Base-by-base conservation (phyloP, 2,113 vertebrate genomes). In the Melanocharis versteri region DNA sequence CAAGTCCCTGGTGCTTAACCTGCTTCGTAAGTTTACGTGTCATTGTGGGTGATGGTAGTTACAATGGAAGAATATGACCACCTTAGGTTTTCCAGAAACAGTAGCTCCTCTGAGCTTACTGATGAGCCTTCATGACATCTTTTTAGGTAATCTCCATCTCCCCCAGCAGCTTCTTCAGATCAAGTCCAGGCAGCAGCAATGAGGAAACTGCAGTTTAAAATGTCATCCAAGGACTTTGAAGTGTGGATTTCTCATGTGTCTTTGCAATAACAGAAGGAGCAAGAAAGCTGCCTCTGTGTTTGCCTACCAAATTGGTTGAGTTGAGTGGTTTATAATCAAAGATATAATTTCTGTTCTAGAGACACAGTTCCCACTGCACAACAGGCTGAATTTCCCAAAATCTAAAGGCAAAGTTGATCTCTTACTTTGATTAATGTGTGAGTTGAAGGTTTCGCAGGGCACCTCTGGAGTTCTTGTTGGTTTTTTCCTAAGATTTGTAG, bases 181-280 rank as follows among this genome's bases (percentile, higher is more conserved):
- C 0, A 0, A 66, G 47, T 60, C 54, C 76, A 78, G 56, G 66
- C 47, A 83, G 53, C 53, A 78, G 44, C 40, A 60, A 27, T 68
- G 76, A 83, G 79, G 75, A 85, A 89, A 85, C 39, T 78, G 68
- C 47, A 73, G 50, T 93, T 85, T 90, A 50, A 85, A 87, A 95
- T 77, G 50, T 56, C 62, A 50, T 51, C 71, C 27, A 16, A 0
- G 1, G 76, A 54, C 71, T 90, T 66, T 50, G 78, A 93, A 91
- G 85, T 81, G 35, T 70, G 75, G 64, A 44, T 80, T 91, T 94
- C 68, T 96, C 64, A 47, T 54, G 39, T 53, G 82, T 89, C 44
- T 88, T 87, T 75, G 54, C 75, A 87, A 9, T 78, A 89, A 68
- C 44, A 88, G 77, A 81, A 57, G 31, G 47, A 96, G 24, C 35